Conservation (phyloP, 2,888 invertebrate genomes). For the Archips crataeganus region DNA sequence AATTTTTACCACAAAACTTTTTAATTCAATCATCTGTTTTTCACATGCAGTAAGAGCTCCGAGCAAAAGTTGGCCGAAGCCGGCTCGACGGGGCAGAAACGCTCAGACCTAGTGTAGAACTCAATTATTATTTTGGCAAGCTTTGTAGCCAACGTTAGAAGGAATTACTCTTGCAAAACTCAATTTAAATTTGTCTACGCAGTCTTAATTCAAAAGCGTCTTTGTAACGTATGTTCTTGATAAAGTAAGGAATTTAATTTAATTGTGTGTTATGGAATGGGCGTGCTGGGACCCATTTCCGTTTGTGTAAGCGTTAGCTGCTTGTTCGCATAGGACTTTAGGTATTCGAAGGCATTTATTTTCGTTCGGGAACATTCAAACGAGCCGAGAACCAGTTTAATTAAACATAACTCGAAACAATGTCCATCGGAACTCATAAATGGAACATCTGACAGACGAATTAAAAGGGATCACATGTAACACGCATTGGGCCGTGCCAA, state of each 20-base stretch:
- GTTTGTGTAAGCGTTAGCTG: slow-evolving; percentile 22
- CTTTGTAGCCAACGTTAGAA: slow-evolving; percentile 58
- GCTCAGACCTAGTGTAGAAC: slow-evolving; percentile 54
- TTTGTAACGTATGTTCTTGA: slow-evolving; percentile 54
- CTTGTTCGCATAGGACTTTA: slow-evolving; percentile 9
- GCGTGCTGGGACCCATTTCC: slow-evolving; percentile 26
- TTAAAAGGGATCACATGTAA: slow-evolving; percentile 11
- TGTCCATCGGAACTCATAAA: not conserved
- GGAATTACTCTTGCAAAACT: slow-evolving; percentile 74
- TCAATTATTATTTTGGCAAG: slow-evolving; percentile 77
- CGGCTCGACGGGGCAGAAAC: slow-evolving; percentile 22
- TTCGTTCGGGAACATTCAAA: not conserved
- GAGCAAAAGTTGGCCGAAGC: slow-evolving; percentile 17
- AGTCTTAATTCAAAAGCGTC: slow-evolving; percentile 61
- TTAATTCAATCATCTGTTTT: slow-evolving; percentile 32
- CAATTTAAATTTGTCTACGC: slow-evolving; percentile 76
- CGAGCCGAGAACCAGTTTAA: slow-evolving; percentile 1
- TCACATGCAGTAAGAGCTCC: not conserved
- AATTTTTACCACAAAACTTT: slow-evolving; percentile 4
- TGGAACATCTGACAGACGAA: not conserved
- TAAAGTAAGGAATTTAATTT: slow-evolving; percentile 64
- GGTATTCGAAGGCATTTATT: not conserved
- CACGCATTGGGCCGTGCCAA: not conserved
- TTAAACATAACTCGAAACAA: slow-evolving; percentile 16
- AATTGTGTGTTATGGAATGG: slow-evolving; percentile 61